Evolutionary conservation across 2,888 invertebrate genomes (phyloP).

Genomic region (Auanema freiburgensis): DNA sequence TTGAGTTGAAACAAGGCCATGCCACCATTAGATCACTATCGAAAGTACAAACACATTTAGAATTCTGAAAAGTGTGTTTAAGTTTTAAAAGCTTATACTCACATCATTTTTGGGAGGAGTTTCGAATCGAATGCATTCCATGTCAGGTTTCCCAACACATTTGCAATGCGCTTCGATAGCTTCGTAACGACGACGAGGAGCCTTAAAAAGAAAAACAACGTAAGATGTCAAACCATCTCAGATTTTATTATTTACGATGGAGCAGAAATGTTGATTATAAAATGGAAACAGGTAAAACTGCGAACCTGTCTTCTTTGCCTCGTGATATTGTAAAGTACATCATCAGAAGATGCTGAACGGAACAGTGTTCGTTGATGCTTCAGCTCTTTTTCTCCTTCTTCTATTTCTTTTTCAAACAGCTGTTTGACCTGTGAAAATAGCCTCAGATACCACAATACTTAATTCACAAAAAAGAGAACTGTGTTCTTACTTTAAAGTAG

Average conservation of each 20-base stretch:
- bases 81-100: not conserved
- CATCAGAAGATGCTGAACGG: not conserved
- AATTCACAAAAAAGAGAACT: no score
- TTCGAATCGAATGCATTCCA: constrained; percentile 54
- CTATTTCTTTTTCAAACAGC: constrained; percentile 46
- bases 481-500: no score
- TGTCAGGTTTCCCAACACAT: constrained; percentile 48
- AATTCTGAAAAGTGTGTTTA: constrained; percentile 25
- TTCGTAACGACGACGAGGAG: constrained; percentile 22
- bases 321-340: not conserved
- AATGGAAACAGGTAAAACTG: no score
- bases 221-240: not conserved
- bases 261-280: no score
- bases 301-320: constrained; percentile 9
- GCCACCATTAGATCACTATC: constrained; percentile 41
- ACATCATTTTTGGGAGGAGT: constrained; percentile 44
- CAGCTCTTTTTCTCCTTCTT: constrained; percentile 36
- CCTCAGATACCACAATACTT: no score
- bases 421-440: constrained; percentile 26
- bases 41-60: constrained; percentile 51
- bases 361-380: constrained; percentile 18
- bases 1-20: constrained; percentile 51
- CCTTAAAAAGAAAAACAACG: not conserved
- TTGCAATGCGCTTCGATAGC: constrained; percentile 54
- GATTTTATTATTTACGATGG: no score